Base-by-base conservation (phyloP, 2,113 vertebrate species). In the Anolis sagrei region DNA sequence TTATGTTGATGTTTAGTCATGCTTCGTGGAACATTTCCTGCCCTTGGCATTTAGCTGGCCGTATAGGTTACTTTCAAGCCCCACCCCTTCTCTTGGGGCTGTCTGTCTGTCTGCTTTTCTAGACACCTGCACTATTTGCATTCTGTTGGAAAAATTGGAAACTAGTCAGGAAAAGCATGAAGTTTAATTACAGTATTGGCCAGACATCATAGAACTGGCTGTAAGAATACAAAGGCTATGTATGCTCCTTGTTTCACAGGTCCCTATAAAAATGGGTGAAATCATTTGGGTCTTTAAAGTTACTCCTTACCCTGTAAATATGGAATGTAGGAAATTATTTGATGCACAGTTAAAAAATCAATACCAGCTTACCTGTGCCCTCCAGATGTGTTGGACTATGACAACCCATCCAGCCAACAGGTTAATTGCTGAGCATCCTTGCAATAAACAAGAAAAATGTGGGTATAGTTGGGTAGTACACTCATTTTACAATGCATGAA, bases 151-250 rank as follows among this genome's bases (percentile, higher is more conserved):
- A 81, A 49, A 51, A n/a, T 39, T 80, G 79, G 29, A 68, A 80
- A 66, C 25, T 68, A 69, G 68, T 49, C 64, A 49, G 64, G 48
- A 54, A 25, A 34, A 62, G 21, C 23, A 36, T 79, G 54, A 69
- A 81, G 29, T 34, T 68, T 81, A 81, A 81, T 81, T 81, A 81
- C 16, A 49, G 9, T 81, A 16, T 68, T 81, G 79, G 64, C 79
- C 44, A 69, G 27, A 69, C 64, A 69, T 81, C 79, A 81, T 29
- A 69, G 62, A 81, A 69, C 4, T 81, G 79, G 62, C 16, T 69
- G 16, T 48, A 69, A 81, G 64, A 81, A 21, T 27, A 69, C 21
- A 36, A 80, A 16, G 64, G 16, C 62, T 81, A 49, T 48, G 39
- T 81, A 49, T 48, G 39, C 64, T 81, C 29, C 64, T 69, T 48